Evolutionary conservation across 2,113 vertebrate genomes (phyloP), one percentile per base, ranked within the genome.

Genomic region (Prolemur simus): DNA sequence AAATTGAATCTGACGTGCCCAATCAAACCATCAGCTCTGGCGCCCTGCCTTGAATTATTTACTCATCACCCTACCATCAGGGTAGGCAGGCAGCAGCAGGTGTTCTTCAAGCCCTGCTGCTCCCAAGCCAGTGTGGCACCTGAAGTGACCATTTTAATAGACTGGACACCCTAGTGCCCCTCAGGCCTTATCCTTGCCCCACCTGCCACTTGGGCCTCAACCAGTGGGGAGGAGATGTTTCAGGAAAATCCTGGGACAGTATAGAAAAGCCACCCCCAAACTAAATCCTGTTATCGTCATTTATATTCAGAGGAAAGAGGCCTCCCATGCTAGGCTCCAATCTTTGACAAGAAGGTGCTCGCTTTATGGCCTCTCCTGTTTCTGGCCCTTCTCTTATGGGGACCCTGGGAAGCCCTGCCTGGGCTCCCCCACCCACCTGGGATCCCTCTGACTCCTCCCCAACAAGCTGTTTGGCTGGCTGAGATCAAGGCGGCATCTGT

Each of bases 101-200:
- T 98, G 66, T 98, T 99, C 77, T 97, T 98, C 68, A 99, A 99
- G 97, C 99, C 99, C 0, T 99, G 99, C 92, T 98, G 6, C 42
- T 60, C 98, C 64, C 98, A 97, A 97, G 93, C 98, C 0, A 99
- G 93, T 99, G 99, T 68, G 97, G 98, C 39, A 97, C 99, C 12
- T 98, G 99, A 94, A 99, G 99, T 87, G 99, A 99, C 98, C 99
- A 99, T 96, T 98, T 99, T 14, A 99, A 99, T 96, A 99, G 99
- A 97, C 97, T 98, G 81, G 98, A 99, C 95, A 47, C 32, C 10
- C 81, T 89, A 20, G 18, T 2, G 0, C n/a, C 47, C 11, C 49
- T 37, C 20, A 14, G 54, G 14, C 27, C 17, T 34, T n/a, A 12
- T n/a, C 34, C 15, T 27, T 52, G 29, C n/a, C 13, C 47, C 6